Evolutionary conservation across 1,140 invertebrate species (phyloP).

Genomic region (Drosophila melanica): DNA sequence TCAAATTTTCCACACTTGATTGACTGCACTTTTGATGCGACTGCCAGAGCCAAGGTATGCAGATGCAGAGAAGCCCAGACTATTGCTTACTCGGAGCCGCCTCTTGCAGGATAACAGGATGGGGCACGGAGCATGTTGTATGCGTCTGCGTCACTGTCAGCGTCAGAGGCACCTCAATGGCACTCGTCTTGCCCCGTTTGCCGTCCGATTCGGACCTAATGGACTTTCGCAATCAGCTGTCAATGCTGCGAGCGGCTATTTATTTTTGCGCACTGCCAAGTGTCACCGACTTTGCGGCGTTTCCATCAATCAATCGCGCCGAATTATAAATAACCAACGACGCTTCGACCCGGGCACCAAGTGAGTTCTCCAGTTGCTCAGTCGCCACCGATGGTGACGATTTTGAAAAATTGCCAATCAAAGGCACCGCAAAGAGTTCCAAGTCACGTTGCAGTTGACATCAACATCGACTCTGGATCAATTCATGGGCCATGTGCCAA

Average conservation of each 20-base stretch:
- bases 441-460: slow-evolving; percentile 75
- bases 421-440: slow-evolving; percentile 74
- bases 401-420: slow-evolving; percentile 81
- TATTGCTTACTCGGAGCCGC: slow-evolving; percentile 8
- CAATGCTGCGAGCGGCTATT: slow-evolving; percentile 77
- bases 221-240: slow-evolving; percentile 81
- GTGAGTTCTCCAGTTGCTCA: too few relatives aligned
- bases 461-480: slow-evolving; percentile 34
- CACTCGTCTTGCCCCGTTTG: slow-evolving; percentile 7
- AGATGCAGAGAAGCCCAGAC: slow-evolving; percentile 38
- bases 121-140: neutral
- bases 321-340: slow-evolving; percentile 78
- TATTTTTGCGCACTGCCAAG: slow-evolving; percentile 80
- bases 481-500: slow-evolving; percentile 50
- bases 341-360: neutral
- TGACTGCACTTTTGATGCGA: slow-evolving; percentile 75
- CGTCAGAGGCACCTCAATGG: slow-evolving; percentile 7
- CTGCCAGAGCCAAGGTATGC: slow-evolving; percentile 58
- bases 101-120: neutral
- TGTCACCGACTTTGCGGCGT: slow-evolving; percentile 79
- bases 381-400: slow-evolving; percentile 54
- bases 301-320: slow-evolving; percentile 77
- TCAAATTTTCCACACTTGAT: slow-evolving; percentile 74
- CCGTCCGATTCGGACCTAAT: slow-evolving; percentile 56
- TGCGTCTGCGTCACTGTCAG: slow-evolving; percentile 10